Evolutionary conservation across 2,797 vertebrate species (phyloP), one percentile per base, ranked within the genome.

Genomic region (Ceyx erithaca): DNA sequence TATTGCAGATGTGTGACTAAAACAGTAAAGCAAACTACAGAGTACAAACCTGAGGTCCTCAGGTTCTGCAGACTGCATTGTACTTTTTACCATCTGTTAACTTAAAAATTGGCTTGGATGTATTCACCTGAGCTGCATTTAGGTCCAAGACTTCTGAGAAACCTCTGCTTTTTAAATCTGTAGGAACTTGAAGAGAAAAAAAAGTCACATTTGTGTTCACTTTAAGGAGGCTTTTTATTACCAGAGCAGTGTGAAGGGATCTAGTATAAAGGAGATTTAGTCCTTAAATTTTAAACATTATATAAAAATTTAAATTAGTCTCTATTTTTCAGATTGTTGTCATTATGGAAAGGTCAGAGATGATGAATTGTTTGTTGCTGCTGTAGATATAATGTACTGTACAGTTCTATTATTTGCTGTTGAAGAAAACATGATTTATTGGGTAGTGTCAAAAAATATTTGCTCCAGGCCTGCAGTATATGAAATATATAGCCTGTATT

Each of bases 391-490:
- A 96, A 96, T 93, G 86, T 75, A 93, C 84, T 89, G 67, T 95
- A 93, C 89, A 92, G 75, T 95, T 96, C 94, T 96, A 92, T 96
- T 97, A 96, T 94, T 97, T 96, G 73, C 69, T 96, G 82, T 75
- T 91, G 92, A 95, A 93, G 88, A 96, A 96, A 96, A 95, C 58
- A 85, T 97, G 94, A 96, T 97, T 96, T 96, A 97, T 96, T 94
- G 54, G 77, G 69, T 43, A 85, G 43, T 91, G 87, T 92, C 96
- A 95, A 85, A 95, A 96, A 96, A 96, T 95, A 94, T 94, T 97
- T 96, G 84, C 94, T 96, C 73, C 85, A 85, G 82, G 88, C 40
- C 82, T 89, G 75, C 82, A 79, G 69, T 92, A 92, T 96, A 85
- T 91, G 85, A 97, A 97, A 96, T 95, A 95, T 92, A 94, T 79